Conservation (phyloP, 2,888 invertebrate genomes). For the Sinohyriopsis cumingii region DNA sequence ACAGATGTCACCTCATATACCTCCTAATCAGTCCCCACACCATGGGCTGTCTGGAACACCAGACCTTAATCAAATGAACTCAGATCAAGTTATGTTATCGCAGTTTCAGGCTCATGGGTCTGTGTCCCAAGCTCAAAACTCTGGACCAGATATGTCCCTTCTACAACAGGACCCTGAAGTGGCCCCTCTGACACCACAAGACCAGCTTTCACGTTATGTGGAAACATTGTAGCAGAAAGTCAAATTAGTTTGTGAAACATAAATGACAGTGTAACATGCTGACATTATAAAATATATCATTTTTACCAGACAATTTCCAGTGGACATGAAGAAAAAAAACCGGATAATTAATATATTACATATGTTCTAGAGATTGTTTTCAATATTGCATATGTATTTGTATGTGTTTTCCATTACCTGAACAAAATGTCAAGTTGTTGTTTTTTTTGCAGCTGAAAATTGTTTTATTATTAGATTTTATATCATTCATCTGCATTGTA, state of each 20-base stretch:
- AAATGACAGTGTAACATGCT: too few species aligned
- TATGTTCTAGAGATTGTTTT: slow-evolving; percentile 30
- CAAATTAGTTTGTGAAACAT: too few species aligned
- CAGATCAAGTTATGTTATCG: slow-evolving; percentile 72
- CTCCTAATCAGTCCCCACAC: slow-evolving; percentile 69
- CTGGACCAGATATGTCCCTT: slow-evolving; percentile 57
- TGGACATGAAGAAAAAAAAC: too few species aligned
- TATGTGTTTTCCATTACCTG: slow-evolving; percentile 29
- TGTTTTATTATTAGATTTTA: too few species aligned
- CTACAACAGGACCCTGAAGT: slow-evolving; percentile 63
- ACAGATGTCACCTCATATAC: slow-evolving; percentile 70
- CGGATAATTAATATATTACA: too few species aligned
- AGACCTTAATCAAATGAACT: slow-evolving; percentile 75
- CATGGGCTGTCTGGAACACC: slow-evolving; percentile 55
- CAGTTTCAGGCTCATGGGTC: slow-evolving; percentile 64
- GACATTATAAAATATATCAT: too few species aligned
- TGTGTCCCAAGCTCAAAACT: slow-evolving; percentile 44
- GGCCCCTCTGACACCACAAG: slow-evolving; percentile 87
- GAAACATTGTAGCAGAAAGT: slow-evolving; percentile 75
- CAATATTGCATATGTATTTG: slow-evolving; percentile 22
- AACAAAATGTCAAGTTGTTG: slow-evolving; percentile 35
- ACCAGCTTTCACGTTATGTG: slow-evolving; percentile 95
- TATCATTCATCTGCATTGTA: too few species aligned
- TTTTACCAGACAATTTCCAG: too few species aligned
- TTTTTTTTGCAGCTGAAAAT: too few species aligned